Evolutionary conservation across 2,888 invertebrate species (phyloP).

Genomic region (Beris morrisii): DNA sequence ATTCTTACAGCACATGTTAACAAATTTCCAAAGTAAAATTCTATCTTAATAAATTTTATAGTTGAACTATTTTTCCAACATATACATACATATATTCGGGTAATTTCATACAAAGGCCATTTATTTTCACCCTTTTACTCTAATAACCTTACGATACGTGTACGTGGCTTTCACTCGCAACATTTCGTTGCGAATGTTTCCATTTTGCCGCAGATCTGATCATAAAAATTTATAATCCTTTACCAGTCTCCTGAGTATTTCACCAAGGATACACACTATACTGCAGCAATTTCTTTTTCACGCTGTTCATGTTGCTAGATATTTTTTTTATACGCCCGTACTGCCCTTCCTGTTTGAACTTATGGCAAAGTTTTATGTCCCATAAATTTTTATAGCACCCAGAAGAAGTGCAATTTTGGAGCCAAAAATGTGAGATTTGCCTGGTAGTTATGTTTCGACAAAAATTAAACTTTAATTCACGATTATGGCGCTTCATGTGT

Average conservation of each 20-base stretch:
- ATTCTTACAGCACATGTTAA: too few relatives aligned
- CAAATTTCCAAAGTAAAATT: too few relatives aligned
- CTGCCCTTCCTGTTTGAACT: slow-evolving; percentile 32
- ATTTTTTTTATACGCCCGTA: neutral
- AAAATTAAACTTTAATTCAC: slow-evolving; percentile 38
- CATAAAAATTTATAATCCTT: slow-evolving; percentile 33
- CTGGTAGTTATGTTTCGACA: slow-evolving; percentile 33
- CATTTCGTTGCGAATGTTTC: slow-evolving; percentile 1
- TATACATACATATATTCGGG: too few relatives aligned
- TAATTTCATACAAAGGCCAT: slow-evolving; percentile 14
- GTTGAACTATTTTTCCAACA: too few relatives aligned
- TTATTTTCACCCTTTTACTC: slow-evolving; percentile 1
- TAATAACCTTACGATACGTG: neutral
- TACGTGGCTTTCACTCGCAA: slow-evolving; percentile 7
- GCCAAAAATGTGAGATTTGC: slow-evolving; percentile 38
- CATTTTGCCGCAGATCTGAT: slow-evolving; percentile 22
- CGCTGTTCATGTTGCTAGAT: slow-evolving; percentile 7
- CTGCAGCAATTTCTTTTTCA: slow-evolving; percentile 24
- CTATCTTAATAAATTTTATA: too few relatives aligned
- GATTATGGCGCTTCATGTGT: slow-evolving; percentile 33
- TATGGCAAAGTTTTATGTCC: slow-evolving; percentile 38
- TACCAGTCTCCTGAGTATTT: slow-evolving; percentile 12
- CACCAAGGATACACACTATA: slow-evolving; percentile 23
- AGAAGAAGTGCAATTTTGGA: slow-evolving; percentile 36
- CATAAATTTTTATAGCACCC: slow-evolving; percentile 39